A percentile compares a stretch with the other conserved stretches of the same genome.
These are phyloP conservation scores for Paratilapia polleni DNA, from an alignment of 2,113 vertebrate genomes.

Conservation along the genomic window DNA sequence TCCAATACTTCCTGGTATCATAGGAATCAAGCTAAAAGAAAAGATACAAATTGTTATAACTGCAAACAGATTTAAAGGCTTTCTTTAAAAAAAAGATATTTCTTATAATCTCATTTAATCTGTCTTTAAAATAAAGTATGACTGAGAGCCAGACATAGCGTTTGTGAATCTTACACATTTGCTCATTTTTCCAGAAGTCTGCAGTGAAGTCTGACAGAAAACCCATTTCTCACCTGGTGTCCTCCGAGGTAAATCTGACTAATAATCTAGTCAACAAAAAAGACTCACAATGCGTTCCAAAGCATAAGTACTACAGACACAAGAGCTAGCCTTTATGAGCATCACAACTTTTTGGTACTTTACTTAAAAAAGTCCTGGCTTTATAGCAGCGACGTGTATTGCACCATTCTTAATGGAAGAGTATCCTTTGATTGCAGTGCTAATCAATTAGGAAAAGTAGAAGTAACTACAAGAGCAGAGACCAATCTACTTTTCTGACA, in stretches of 20 bases:
- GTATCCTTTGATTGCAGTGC: background rate
- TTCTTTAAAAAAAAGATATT: background rate
- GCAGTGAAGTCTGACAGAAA: slow-evolving; percentile 42
- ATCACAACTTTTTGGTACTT: background rate
- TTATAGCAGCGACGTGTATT: background rate
- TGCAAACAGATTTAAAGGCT: background rate
- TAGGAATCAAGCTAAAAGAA: background rate
- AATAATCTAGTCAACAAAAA: background rate
- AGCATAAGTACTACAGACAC: background rate
- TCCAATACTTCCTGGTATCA: background rate
- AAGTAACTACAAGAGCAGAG: too few species aligned
- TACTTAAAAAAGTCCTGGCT: background rate
- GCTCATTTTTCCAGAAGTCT: slow-evolving; percentile 24
- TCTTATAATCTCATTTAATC: background rate
- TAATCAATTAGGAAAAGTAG: too few species aligned
- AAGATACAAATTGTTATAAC: background rate
- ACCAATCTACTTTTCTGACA: background rate
- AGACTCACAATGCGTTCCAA: background rate
- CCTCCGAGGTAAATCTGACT: slow-evolving; percentile 45
- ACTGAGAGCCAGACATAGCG: background rate
- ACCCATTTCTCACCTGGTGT: slow-evolving; percentile 31
- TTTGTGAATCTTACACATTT: background rate
- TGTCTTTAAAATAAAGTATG: background rate
- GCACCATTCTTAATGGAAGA: background rate
- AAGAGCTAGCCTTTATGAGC: background rate